phyloP scores from a whole-genome alignment of 2,888 invertebrate species.

The Caenorhabditis sp. region DNA sequence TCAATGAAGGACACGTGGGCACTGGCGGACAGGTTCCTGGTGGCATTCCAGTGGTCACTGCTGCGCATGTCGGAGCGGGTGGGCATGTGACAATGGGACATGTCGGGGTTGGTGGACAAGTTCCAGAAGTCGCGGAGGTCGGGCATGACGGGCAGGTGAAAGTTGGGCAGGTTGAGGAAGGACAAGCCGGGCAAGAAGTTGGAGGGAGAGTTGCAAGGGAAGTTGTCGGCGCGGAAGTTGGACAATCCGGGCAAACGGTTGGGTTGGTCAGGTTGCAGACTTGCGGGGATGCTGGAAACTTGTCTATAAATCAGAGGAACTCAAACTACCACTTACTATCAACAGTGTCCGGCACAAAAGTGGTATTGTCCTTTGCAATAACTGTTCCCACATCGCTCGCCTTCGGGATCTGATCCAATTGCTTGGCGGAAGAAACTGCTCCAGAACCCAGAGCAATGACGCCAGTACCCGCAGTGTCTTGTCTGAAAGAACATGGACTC shows the following conservation, averaged over 20 bases:
- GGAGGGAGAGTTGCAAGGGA: conserved; percentile 15
- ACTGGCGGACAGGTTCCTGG: too few relatives aligned
- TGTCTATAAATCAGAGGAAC: too few relatives aligned
- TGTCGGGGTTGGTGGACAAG: too few relatives aligned
- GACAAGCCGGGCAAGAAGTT: neutral
- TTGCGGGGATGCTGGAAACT: conserved; percentile 32
- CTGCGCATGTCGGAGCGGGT: too few relatives aligned
- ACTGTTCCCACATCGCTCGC: neutral
- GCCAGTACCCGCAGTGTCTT: neutral
- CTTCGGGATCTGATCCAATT: neutral
- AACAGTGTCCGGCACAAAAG: conserved; percentile 5
- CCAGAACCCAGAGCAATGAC: conserved; percentile 14
- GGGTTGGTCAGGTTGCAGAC: conserved; percentile 14
- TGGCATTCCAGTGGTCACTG: too few relatives aligned
- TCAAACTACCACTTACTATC: conserved; percentile 18
- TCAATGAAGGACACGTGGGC: neutral
- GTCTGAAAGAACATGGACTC: too few relatives aligned
- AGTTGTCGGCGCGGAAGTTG: neutral
- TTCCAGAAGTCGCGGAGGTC: too few relatives aligned
- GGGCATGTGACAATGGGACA: too few relatives aligned
- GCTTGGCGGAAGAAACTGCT: conserved; percentile 19
- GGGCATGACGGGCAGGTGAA: conserved; percentile 4
- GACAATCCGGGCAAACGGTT: neutral
- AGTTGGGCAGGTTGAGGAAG: neutral
- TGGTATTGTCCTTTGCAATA: neutral